A percentile compares a stretch with the other conserved stretches of the same genome.
Evolutionary conservation across 2,797 vertebrate species (phyloP).

Genomic region (Pseudomugil tenellus): DNA sequence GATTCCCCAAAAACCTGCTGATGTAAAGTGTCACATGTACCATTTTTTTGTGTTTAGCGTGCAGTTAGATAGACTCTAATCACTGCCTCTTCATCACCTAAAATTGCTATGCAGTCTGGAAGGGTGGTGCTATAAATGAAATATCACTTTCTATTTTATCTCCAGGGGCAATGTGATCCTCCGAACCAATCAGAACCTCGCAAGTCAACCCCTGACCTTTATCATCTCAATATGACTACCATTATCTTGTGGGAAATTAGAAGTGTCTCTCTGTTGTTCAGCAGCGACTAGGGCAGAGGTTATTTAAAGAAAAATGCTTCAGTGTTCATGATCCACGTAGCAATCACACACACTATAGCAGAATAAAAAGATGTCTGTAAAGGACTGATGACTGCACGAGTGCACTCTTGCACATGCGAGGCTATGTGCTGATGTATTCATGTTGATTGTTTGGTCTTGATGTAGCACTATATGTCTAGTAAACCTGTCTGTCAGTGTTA

Average conservation of each 20-base stretch:
- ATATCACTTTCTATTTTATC: constrained; percentile 77
- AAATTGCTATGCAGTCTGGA: constrained; percentile 61
- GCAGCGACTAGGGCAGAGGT: constrained; percentile 70
- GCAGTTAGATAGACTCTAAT: constrained; percentile 62
- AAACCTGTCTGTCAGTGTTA: constrained; percentile 36
- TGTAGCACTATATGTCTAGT: constrained; percentile 35
- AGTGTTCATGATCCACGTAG: constrained; percentile 73
- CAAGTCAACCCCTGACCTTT: constrained; percentile 86
- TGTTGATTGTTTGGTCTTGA: constrained; percentile 46
- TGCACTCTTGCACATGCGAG: constrained; percentile 39
- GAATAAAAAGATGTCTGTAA: constrained; percentile 51
- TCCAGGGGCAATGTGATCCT: constrained; percentile 69
- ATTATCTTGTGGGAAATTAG: constrained; percentile 88
- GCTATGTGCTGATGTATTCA: constrained; percentile 33
- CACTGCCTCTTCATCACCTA: constrained; percentile 57
- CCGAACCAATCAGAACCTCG: constrained; percentile 83
- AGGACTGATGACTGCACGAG: constrained; percentile 45
- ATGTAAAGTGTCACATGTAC: constrained; percentile 43
- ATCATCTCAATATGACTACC: constrained; percentile 85
- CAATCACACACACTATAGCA: constrained; percentile 59
- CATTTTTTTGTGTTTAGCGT: constrained; percentile 55
- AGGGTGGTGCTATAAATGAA: constrained; percentile 69
- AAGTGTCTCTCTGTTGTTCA: constrained; percentile 86
- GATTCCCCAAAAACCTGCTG: constrained; percentile 38
- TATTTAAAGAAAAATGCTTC: constrained; percentile 84